Base-by-base conservation (phyloP, 1,140 invertebrate species). In the Hesperophylax magnus region DNA sequence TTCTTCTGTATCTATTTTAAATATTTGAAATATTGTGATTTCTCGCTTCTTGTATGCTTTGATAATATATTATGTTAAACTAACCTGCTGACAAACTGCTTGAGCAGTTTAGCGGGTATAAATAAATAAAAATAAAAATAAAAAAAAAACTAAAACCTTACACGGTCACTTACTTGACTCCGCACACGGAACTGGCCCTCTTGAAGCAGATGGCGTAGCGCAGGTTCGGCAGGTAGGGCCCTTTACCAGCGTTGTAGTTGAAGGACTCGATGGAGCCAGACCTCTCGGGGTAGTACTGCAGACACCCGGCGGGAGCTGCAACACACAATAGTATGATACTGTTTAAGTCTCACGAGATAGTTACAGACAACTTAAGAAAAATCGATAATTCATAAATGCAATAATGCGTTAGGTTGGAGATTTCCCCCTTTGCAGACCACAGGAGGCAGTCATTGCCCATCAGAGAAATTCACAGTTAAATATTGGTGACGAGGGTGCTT, bases 261-360 rank as follows among this genome's bases (percentile, higher is more conserved):
- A 94, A 94, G 9, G 91, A 92, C 81, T 91, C 90, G 79, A 94
- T 89, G 54, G 85, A 87, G 11, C 92, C 93, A 2, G 86, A 84
- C 8, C 88, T 79, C 53, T 92, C 91, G 0, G 91, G 92, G 84
- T 90, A 93, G 87, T 93, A 94, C 81, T 94, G 93, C 17, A 93
- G 88, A 80, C 93, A 93, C 47, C 93, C 93, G 0, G 89, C 86
- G 0, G 93, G 93, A 4, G 93, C 93, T 92, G 85, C 6, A 39
- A 84, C 11, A 79, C 0, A 47, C 22, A 34, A n/a, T 5, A 17
- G 11, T 3, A 54, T 54, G 53, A 7, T n/a, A 54, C 2, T 15
- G 11, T 15, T 54, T n/a, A n/a, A n/a, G n/a, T n/a, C n/a, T n/a
- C n/a, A n/a, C n/a, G n/a, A n/a, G n/a, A n/a, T n/a, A 7, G 2